These are phyloP conservation scores for Desmophyllum pertusum DNA, from an alignment of 92 coral and sea anemone species.

Conservation along the genomic window DNA sequence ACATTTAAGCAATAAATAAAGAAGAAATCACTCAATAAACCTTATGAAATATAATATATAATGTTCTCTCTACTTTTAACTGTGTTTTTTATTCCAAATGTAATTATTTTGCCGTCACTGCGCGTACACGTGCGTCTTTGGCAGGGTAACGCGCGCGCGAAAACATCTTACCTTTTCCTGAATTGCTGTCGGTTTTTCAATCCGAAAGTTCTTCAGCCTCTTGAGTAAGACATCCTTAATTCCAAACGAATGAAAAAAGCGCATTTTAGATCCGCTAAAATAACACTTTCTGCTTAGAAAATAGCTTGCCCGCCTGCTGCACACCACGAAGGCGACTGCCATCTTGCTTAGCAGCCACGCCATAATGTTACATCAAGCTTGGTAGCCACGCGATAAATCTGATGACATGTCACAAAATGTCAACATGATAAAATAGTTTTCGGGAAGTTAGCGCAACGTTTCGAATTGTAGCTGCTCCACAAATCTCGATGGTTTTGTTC, in stretches of 20 bases:
- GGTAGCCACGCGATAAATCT: constrained; percentile 24
- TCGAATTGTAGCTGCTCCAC: neutral
- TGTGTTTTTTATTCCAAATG: no score
- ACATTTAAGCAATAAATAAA: no score
- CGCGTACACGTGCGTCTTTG: no score
- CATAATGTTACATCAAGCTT: neutral
- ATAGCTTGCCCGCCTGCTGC: neutral
- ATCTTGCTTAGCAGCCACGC: constrained; percentile 49
- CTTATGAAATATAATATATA: no score
- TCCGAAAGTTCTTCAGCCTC: constrained; percentile 62
- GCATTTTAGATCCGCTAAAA: constrained; percentile 39
- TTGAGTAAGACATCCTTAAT: constrained; percentile 56
- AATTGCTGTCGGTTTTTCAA: constrained; percentile 70
- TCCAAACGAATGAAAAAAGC: constrained; percentile 66
- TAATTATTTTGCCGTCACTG: no score
- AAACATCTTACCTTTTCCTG: constrained; percentile 73
- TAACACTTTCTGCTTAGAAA: neutral
- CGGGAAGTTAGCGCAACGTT: neutral
- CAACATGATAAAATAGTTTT: neutral
- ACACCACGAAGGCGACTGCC: constrained; percentile 49
- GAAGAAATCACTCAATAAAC: no score
- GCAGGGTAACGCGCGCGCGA: neutral
- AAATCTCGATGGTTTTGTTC: neutral
- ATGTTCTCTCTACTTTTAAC: no score
- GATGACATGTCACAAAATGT: constrained; percentile 35